phyloP scores from a whole-genome alignment of 2,888 invertebrate species.

The Phalera bucephala region DNA sequence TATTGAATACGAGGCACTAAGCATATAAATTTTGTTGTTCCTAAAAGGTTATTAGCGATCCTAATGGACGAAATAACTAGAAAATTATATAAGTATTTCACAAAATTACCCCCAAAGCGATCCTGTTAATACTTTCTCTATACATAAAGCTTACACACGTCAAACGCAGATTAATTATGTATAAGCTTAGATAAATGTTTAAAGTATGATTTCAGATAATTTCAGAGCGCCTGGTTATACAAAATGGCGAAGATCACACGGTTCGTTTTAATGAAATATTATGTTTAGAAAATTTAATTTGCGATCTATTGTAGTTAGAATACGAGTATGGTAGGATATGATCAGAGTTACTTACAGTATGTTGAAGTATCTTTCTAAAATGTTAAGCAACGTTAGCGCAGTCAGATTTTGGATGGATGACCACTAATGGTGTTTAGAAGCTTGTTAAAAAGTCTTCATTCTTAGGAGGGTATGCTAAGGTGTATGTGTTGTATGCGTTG shows the following conservation, averaged over 20 bases:
- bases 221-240: constrained; percentile 6
- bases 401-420: no score
- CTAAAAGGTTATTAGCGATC: no score
- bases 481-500: no score
- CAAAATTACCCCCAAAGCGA: not conserved
- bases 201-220: constrained; percentile 1
- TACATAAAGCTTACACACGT: constrained; percentile 4
- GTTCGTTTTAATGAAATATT: not conserved
- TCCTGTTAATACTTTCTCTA: not conserved
- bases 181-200: constrained; percentile 10
- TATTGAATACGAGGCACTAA: no score
- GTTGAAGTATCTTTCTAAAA: not conserved
- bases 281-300: constrained; percentile 4
- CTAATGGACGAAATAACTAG: no score
- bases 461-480: no score
- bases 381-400: not conserved
- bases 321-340: no score
- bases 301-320: not conserved
- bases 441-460: no score
- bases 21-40: no score
- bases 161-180: constrained; percentile 15
- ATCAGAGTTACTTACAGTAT: no score
- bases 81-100: no score
- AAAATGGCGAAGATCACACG: constrained; percentile 11
- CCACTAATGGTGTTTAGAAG: no score